phyloP scores from a whole-genome alignment of 1,140 invertebrate genomes.

The Limonius californicus region DNA sequence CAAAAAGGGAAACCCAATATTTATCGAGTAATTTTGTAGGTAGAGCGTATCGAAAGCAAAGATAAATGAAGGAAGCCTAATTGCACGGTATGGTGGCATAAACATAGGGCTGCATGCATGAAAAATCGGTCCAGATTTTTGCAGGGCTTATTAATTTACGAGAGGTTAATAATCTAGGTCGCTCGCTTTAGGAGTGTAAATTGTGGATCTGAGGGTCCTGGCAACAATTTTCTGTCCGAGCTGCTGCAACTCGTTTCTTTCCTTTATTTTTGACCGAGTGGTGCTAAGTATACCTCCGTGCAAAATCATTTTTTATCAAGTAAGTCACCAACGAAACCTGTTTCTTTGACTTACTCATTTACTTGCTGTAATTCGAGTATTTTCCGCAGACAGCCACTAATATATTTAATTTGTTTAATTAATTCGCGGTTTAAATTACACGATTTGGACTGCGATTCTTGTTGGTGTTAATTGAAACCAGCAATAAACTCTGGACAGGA shows the following conservation, averaged over 20 bases:
- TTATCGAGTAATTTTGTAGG: too few species aligned
- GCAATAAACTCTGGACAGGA: background rate
- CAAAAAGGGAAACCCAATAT: conserved; percentile 3
- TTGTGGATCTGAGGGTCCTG: too few species aligned
- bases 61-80: background rate
- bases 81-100: background rate
- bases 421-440: background rate
- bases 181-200: too few species aligned
- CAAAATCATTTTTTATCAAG: too few species aligned
- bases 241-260: background rate
- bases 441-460: background rate
- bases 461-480: background rate
- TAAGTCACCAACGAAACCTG: background rate
- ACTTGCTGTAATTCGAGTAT: background rate
- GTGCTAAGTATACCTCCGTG: too few species aligned
- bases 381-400: conserved; percentile 1
- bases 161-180: too few species aligned
- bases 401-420: background rate
- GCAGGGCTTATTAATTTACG: too few species aligned
- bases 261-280: background rate
- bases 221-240: too few species aligned
- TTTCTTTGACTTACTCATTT: background rate
- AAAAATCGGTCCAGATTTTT: background rate
- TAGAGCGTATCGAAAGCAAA: background rate
- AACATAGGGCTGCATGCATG: background rate